A percentile compares a stretch with the other conserved stretches of the same genome.
These are phyloP conservation scores for Catocala fraxini DNA, from an alignment of 2,888 invertebrate genomes.

Conservation along the genomic window DNA sequence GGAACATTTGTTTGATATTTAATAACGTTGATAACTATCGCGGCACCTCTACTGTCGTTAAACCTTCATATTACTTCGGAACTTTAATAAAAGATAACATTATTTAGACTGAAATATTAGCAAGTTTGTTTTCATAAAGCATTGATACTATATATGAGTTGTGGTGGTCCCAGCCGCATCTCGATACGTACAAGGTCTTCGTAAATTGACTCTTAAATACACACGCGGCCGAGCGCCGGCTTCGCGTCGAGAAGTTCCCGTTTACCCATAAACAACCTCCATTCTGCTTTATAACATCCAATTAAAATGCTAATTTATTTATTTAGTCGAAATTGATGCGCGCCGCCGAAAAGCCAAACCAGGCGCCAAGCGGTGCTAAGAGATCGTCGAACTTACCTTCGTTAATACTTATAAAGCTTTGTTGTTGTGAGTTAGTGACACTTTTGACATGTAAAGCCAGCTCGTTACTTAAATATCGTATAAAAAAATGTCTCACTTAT, in stretches of 20 bases:
- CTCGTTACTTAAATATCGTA: constrained; percentile 4
- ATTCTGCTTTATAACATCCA: constrained; percentile 24
- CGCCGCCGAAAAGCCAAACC: constrained; percentile 1
- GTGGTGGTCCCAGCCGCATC: too few relatives aligned
- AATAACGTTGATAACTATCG: constrained; percentile 22
- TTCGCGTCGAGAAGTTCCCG: neutral
- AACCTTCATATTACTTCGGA: constrained; percentile 15
- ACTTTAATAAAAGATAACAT: constrained; percentile 14
- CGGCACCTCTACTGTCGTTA: constrained; percentile 8
- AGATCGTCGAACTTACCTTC: neutral
- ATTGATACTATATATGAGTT: neutral
- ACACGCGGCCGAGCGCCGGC: constrained; percentile 9
- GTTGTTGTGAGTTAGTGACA: too few relatives aligned
- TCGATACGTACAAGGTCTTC: constrained; percentile 1
- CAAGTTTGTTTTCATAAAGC: neutral
- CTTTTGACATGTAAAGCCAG: too few relatives aligned
- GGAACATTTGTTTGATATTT: constrained; percentile 13
- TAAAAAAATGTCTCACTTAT: neutral
- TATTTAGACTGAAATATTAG: constrained; percentile 3
- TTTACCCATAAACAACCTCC: constrained; percentile 21
- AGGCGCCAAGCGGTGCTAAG: neutral
- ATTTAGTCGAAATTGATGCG: constrained; percentile 15
- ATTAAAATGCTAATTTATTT: constrained; percentile 23
- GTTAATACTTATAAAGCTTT: too few relatives aligned
- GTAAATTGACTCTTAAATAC: constrained; percentile 18